These are phyloP conservation scores for Hoplodrina blanda DNA, from an alignment of 2,888 invertebrate genomes.

Conservation along the genomic window DNA sequence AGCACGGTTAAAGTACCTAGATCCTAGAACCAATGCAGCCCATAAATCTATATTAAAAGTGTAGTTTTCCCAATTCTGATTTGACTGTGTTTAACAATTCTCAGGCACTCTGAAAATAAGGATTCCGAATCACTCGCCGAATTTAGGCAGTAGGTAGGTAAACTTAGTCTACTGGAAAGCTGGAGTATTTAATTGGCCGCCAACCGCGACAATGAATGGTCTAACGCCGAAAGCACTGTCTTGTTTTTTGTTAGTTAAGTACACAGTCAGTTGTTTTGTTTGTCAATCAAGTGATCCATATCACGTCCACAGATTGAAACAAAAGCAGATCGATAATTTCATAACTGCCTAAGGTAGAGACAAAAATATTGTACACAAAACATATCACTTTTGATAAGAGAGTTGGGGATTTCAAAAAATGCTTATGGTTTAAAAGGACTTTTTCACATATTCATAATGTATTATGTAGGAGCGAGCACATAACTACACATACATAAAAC, in stretches of 20 bases:
- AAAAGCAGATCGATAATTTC: neutral
- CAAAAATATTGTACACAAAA: neutral
- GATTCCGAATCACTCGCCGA: neutral
- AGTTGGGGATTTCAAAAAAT: neutral
- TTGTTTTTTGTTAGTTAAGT: too few species aligned
- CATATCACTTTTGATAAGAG: neutral
- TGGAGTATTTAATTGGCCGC: too few species aligned
- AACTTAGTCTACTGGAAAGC: neutral
- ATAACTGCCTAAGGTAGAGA: neutral
- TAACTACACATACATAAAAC: neutral
- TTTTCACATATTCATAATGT: neutral
- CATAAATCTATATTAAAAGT: too few species aligned
- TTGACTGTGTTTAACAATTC: neutral
- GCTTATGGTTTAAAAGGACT: neutral
- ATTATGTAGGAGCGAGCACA: too few species aligned
- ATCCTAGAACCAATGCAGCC: too few species aligned
- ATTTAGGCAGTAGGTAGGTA: neutral
- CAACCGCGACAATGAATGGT: too few species aligned
- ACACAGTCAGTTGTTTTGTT: too few species aligned
- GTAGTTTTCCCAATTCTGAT: neutral
- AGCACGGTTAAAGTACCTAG: neutral
- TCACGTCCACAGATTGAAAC: neutral
- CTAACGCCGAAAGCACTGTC: neutral
- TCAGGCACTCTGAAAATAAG: neutral
- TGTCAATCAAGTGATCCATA: neutral